Evolutionary conservation across 2,113 vertebrate genomes (phyloP).

Genomic region (Baryphthengus martii): DNA sequence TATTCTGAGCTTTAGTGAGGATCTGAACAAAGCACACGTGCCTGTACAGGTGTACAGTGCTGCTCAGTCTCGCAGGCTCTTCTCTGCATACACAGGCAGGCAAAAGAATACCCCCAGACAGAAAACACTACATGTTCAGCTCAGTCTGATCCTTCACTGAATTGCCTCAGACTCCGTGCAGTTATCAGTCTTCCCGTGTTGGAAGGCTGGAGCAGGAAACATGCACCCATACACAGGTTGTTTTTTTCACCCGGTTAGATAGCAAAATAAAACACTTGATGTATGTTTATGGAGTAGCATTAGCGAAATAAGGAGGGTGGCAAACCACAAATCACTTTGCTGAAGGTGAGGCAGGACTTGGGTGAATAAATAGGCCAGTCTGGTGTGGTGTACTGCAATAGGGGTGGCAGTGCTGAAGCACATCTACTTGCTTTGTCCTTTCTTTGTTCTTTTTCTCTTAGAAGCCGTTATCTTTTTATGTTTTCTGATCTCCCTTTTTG

Average conservation of each 20-base stretch:
- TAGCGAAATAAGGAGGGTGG: background rate
- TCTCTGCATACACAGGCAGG: background rate
- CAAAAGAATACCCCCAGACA: background rate
- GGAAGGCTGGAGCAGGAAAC: background rate
- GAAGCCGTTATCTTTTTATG: background rate
- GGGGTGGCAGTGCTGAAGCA: background rate
- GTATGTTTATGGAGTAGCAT: background rate
- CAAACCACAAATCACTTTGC: background rate
- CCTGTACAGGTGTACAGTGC: background rate
- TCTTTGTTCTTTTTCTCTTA: background rate
- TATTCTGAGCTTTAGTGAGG: background rate
- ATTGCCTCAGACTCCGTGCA: background rate
- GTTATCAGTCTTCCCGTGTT: background rate
- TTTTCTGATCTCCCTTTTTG: background rate
- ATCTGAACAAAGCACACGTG: background rate
- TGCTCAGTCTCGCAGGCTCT: background rate
- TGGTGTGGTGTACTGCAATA: background rate
- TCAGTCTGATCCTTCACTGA: background rate
- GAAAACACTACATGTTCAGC: fast-evolving
- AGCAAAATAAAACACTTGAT: background rate
- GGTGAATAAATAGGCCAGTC: background rate
- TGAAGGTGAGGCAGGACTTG: background rate
- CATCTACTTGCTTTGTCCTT: background rate
- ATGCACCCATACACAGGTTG: fast-evolving
- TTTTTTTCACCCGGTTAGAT: background rate